Percentiles rank a stretch among this genome's conserved stretches.
phyloP scores from a whole-genome alignment of 2,888 invertebrate genomes.

The Diarsia rubi region DNA sequence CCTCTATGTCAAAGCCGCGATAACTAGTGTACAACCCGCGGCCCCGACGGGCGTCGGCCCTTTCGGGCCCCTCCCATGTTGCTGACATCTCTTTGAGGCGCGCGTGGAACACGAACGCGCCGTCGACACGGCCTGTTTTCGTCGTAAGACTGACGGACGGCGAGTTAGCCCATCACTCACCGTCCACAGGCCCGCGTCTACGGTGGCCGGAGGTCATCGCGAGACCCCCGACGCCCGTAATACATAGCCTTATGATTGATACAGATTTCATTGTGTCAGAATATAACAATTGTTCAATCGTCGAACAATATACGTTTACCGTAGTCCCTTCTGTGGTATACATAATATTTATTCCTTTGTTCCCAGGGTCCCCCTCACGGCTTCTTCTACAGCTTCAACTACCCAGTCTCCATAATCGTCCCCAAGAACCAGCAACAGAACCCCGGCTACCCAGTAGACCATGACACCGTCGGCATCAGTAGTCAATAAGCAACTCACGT shows the following conservation, averaged over 20 bases:
- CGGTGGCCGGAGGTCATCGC: no score
- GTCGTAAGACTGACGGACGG: no score
- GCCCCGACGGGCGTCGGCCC: no score
- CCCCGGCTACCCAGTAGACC: constrained; percentile 76
- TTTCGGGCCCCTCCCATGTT: no score
- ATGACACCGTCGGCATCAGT: constrained; percentile 74
- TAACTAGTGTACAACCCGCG: no score
- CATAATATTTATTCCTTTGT: constrained; percentile 21
- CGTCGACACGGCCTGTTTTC: no score
- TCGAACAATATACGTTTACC: background rate
- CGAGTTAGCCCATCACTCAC: no score
- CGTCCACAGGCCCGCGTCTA: no score
- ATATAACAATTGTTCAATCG: background rate
- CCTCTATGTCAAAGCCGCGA: no score
- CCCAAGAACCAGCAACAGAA: constrained; percentile 77
- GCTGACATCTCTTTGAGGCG: no score
- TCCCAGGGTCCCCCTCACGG: constrained; percentile 92
- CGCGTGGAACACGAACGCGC: no score
- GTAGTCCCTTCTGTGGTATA: background rate
- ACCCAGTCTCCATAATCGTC: constrained; percentile 91
- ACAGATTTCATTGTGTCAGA: background rate
- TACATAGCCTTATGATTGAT: background rate
- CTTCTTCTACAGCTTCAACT: constrained; percentile 94
- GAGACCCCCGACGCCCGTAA: no score
- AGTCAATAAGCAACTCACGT: constrained; percentile 32